phyloP scores from a whole-genome alignment of 2,113 vertebrate species.

The Galeopterus variegatus region DNA sequence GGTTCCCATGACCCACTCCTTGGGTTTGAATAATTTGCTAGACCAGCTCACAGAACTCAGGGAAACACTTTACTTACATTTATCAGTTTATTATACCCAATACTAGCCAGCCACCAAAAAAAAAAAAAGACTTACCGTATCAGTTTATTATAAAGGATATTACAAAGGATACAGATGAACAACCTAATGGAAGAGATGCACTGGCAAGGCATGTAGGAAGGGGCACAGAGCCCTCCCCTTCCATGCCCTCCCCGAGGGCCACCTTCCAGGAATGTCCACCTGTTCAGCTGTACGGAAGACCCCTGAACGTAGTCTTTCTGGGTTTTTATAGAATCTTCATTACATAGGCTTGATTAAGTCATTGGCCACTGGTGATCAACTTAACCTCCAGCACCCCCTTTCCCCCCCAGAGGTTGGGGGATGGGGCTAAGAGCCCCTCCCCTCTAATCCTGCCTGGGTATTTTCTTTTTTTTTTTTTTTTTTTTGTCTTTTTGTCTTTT shows the following conservation, averaged over 20 bases:
- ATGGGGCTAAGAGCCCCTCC: neutral
- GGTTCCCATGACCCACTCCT: neutral
- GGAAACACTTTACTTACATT: neutral
- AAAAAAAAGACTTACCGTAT: too few relatives aligned
- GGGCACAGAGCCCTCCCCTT: neutral
- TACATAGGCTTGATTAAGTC: neutral
- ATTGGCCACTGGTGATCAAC: neutral
- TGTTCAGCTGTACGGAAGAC: neutral
- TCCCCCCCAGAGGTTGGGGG: neutral
- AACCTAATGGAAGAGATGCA: neutral
- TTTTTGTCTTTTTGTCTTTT: too few relatives aligned
- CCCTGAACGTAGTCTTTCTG: neutral
- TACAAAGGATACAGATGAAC: neutral
- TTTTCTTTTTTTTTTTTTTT: too few relatives aligned
- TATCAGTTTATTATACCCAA: neutral
- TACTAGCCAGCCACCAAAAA: too few relatives aligned
- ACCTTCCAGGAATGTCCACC: neutral
- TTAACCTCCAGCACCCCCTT: neutral
- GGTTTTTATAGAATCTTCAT: neutral
- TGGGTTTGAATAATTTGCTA: neutral
- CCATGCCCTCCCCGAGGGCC: neutral
- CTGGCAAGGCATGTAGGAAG: neutral
- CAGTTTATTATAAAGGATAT: too few relatives aligned
- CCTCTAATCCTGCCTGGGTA: neutral
- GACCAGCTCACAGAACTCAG: neutral